Conservation (phyloP, 2,113 vertebrate species). For the Hemicordylus capensis region DNA sequence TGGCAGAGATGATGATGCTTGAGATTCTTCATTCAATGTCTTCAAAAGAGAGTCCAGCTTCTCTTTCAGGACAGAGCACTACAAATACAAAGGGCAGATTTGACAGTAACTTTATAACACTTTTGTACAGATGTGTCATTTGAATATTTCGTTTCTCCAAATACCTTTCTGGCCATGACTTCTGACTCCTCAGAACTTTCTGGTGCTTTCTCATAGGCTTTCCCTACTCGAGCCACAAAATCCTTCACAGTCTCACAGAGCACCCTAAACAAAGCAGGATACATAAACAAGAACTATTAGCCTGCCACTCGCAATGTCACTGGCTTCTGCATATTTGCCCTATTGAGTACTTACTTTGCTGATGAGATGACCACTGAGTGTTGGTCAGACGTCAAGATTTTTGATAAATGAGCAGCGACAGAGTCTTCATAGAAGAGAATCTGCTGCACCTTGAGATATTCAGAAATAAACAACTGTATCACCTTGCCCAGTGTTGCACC, state of each 20-base stretch:
- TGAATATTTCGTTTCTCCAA: slow-evolving; percentile 5
- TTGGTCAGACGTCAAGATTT: slow-evolving; percentile 96
- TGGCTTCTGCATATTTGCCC: background rate
- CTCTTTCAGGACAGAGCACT: slow-evolving; percentile 95
- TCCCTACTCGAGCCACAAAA: slow-evolving; percentile 95
- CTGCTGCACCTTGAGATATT: slow-evolving; percentile 86
- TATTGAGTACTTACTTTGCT: slow-evolving; percentile 83
- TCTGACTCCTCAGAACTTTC: slow-evolving; percentile 93
- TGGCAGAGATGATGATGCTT: slow-evolving; percentile 82
- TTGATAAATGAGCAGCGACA: slow-evolving; percentile 93
- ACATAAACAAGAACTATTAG: slow-evolving; percentile 12
- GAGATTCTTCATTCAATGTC: slow-evolving; percentile 92
- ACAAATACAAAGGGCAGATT: background rate
- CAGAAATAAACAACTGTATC: slow-evolving; percentile 4
- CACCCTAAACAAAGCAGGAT: slow-evolving; percentile 77
- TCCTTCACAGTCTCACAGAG: slow-evolving; percentile 98
- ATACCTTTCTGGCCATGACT: slow-evolving; percentile 95
- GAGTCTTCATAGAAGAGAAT: slow-evolving; percentile 97
- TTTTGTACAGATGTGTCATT: background rate
- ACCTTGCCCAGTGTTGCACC: background rate
- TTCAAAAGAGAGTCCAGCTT: slow-evolving; percentile 94
- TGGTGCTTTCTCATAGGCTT: slow-evolving; percentile 91
- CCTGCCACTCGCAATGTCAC: background rate
- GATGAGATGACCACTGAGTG: slow-evolving; percentile 98
- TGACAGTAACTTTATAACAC: background rate